Base-by-base conservation (phyloP, 2,797 vertebrate genomes). In the Sebastes matsubarae region DNA sequence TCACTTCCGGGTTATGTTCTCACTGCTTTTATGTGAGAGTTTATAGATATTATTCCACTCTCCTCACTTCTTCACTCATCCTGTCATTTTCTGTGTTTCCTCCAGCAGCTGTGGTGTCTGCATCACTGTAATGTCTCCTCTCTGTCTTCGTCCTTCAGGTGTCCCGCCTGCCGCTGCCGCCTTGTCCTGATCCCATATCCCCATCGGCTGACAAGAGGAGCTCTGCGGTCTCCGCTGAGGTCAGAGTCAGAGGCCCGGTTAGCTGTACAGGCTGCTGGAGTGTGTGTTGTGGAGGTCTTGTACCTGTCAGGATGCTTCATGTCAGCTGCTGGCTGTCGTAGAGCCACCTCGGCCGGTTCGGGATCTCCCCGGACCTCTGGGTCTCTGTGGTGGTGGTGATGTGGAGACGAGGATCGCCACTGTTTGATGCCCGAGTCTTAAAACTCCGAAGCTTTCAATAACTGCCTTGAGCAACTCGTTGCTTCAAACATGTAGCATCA, bases 101-200 rank as follows among this genome's bases (percentile, higher is more conserved):
- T 46, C 8, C 60, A 57, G 61, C 63, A 63, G 24, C 22, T 27
- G 29, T 29, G 16, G 38, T 9, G 25, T 6, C 29, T 30, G 36
- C 20, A 22, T 13, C 22, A 42, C 27, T 30, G 4, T 30, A 38
- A 20, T n/a, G 14, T 52, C 38, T 72, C 20, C 32, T 55, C 61
- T 77, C 18, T 57, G 4, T 73, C 32, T 75, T 22, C 12, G 3
- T 81, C 67, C 59, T 24, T 58, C 81, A 96, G 95, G 93, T 95
- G 71, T 93, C 42, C 25, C 64, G 42, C 42, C 60, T 30, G 5
- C 60, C n/a, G 8, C 65, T 70, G 13, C 36, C 72, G 30, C 60
- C 74, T 24, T 29, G 68, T 32, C 9, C 72, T 54, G 74, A 75
- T 32, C 78, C 81, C 50, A 59, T 18, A 6, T 61, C 80, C 10